phyloP scores from a whole-genome alignment of 2,113 vertebrate species.

The Delphinapterus leucas region DNA sequence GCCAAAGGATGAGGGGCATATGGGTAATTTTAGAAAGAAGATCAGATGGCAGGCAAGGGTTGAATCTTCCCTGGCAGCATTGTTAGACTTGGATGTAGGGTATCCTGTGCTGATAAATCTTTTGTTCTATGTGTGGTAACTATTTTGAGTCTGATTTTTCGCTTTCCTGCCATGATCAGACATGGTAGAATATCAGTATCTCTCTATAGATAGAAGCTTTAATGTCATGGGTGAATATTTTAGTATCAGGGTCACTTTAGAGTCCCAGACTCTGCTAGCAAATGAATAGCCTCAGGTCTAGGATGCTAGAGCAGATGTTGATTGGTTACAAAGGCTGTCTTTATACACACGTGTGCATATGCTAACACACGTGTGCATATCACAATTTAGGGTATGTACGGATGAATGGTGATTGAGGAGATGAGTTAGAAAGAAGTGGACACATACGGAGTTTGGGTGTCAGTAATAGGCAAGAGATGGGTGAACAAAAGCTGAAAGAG shows the following conservation, averaged over 20 bases:
- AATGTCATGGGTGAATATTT: not conserved
- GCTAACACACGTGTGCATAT: not conserved
- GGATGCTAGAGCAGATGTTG: not conserved
- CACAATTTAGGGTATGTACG: not conserved
- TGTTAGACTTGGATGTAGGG: not conserved
- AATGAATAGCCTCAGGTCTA: not conserved
- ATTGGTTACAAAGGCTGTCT: not conserved
- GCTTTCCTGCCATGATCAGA: not conserved
- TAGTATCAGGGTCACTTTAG: not conserved
- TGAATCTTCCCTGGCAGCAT: not conserved
- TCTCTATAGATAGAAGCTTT: not conserved
- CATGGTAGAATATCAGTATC: not conserved
- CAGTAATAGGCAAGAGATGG: not conserved
- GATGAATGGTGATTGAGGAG: not conserved
- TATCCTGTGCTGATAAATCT: not conserved
- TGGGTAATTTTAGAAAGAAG: not conserved
- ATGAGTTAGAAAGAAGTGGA: not conserved
- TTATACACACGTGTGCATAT: not conserved
- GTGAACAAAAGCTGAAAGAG: not conserved
- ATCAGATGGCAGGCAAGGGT: not conserved
- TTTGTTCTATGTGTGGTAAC: not conserved
- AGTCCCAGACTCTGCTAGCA: not conserved
- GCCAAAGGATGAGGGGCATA: not conserved
- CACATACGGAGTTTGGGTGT: not conserved
- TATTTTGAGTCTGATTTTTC: not conserved